A percentile compares a stretch with the other conserved stretches of the same genome.
Conservation (phyloP, 2,797 vertebrate genomes). For the Melanotaenia maccullochi region DNA sequence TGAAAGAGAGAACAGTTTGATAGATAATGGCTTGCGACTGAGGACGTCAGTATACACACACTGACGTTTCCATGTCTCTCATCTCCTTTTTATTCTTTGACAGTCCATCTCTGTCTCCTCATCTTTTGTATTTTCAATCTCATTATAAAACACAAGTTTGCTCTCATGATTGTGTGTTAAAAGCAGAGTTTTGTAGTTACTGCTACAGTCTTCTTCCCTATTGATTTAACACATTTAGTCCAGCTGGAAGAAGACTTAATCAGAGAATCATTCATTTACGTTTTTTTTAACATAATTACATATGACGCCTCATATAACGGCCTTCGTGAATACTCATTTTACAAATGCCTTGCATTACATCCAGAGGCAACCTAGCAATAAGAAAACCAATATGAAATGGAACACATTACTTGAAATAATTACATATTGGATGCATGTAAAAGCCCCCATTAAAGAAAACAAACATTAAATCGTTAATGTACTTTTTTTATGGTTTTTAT, state of each 20-base stretch:
- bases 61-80: slow-evolving; percentile 18
- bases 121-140: slow-evolving; percentile 16
- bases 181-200: slow-evolving; percentile 11
- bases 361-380: slow-evolving; percentile 32
- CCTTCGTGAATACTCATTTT: background rate
- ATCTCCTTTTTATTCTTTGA: slow-evolving; percentile 6
- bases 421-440: slow-evolving; percentile 32
- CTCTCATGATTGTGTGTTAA: slow-evolving; percentile 11
- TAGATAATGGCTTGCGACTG: slow-evolving; percentile 38
- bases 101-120: slow-evolving; percentile 10
- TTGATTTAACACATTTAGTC: slow-evolving; percentile 36
- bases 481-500: slow-evolving; percentile 22
- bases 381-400: slow-evolving; percentile 36
- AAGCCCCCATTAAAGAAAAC: slow-evolving; percentile 26
- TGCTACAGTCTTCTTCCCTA: slow-evolving; percentile 15
- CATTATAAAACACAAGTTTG: slow-evolving; percentile 25
- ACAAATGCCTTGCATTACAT: slow-evolving; percentile 15
- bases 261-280: slow-evolving; percentile 22
- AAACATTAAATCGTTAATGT: slow-evolving; percentile 30
- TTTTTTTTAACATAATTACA: slow-evolving; percentile 55
- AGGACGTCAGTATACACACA: slow-evolving; percentile 33
- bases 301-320: slow-evolving; percentile 12
- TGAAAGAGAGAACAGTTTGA: slow-evolving; percentile 43
- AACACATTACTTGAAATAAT: slow-evolving; percentile 48
- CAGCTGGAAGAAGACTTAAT: slow-evolving; percentile 31